phyloP scores from a whole-genome alignment of 2,888 invertebrate genomes.

The Acanthosepion lycidas region DNA sequence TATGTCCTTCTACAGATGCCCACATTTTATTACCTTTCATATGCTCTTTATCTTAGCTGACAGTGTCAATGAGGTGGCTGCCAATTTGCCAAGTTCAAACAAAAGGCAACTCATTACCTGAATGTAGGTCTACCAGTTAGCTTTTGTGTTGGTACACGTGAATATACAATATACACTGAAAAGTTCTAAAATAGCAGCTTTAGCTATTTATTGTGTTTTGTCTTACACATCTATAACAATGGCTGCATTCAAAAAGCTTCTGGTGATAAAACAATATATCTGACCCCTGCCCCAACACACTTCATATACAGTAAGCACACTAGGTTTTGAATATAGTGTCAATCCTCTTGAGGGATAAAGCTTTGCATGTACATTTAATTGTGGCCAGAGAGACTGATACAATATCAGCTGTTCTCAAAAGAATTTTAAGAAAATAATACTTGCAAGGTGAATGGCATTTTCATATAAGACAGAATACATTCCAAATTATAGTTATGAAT shows the following conservation, averaged over 20 bases:
- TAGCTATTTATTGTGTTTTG: not conserved
- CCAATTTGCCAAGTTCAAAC: constrained; percentile 10
- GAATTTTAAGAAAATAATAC: too few species aligned
- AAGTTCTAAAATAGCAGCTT: not conserved
- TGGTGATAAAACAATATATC: not conserved
- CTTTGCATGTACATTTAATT: not conserved
- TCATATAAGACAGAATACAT: too few species aligned
- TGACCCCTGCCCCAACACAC: not conserved
- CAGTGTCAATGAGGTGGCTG: not conserved
- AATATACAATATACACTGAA: not conserved
- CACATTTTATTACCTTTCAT: not conserved
- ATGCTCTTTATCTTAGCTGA: not conserved
- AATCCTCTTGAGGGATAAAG: not conserved
- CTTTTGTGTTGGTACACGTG: not conserved
- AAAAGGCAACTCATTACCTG: not conserved
- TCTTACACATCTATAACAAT: not conserved
- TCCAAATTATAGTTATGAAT: too few species aligned
- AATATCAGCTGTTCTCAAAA: too few species aligned
- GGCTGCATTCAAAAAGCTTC: constrained; percentile 6
- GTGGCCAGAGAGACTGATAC: not conserved
- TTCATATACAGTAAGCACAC: not conserved
- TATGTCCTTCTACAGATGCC: not conserved
- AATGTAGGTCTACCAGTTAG: not conserved
- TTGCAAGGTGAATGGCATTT: too few species aligned
- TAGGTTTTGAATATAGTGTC: not conserved